phyloP scores from a whole-genome alignment of 2,797 vertebrate genomes.

The Platyrinchus mystaceus region DNA sequence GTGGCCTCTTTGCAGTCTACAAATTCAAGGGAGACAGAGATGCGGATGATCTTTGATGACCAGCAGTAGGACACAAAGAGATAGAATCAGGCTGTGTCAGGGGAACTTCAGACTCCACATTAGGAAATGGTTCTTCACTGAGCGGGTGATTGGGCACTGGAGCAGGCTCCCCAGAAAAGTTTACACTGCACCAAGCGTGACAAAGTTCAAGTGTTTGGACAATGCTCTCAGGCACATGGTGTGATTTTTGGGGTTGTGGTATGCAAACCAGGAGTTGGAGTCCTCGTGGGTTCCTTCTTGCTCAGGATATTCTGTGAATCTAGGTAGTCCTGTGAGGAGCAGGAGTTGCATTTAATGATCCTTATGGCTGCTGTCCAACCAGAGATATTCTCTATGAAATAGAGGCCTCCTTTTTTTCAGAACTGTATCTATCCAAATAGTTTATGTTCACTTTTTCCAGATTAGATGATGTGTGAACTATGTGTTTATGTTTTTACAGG shows the following conservation, averaged over 20 bases:
- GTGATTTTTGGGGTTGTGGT: not conserved
- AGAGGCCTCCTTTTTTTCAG: not conserved
- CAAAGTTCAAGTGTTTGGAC: not conserved
- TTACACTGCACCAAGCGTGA: not conserved
- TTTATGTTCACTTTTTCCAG: not conserved
- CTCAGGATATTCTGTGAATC: not conserved
- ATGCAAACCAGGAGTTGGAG: not conserved
- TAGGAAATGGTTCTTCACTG: not conserved
- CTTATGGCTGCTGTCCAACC: not conserved
- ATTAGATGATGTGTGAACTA: not conserved
- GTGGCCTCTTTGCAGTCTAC: not conserved
- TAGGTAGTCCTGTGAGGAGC: not conserved
- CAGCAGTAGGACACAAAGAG: fast-evolving
- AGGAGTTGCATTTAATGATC: not conserved
- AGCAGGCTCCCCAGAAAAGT: not conserved
- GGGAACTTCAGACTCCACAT: not conserved
- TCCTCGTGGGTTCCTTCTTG: not conserved
- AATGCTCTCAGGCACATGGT: not conserved
- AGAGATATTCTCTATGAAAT: not conserved
- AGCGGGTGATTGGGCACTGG: not conserved
- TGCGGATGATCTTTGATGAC: not conserved
- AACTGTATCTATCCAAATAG: not conserved
- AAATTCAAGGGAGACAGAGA: not conserved
- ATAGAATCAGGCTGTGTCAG: not conserved
- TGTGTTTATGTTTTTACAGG: conserved; percentile 55